Evolutionary conservation across 2,888 invertebrate genomes (phyloP), one percentile per base, ranked within the genome.

Genomic region (Cephalotes varians): DNA sequence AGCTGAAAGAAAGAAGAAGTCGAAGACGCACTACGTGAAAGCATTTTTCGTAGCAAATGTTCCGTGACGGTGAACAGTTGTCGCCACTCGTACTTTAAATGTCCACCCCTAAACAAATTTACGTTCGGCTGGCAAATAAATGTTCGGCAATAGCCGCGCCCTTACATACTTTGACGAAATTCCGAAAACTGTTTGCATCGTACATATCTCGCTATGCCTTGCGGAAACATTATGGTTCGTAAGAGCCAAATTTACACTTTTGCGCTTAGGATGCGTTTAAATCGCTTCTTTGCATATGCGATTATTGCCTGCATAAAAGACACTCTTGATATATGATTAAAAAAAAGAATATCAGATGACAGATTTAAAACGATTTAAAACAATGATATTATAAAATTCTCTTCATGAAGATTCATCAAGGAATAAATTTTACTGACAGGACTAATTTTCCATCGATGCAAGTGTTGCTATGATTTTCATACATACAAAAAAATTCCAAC

Each of bases 101-200:
- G 93, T 94, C 93, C 93, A 93, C 92, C 93, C 92, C 91, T 92
- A 92, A 93, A 93, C 92, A 92, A 94, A 93, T 94, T 92, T 93
- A 92, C 92, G 92, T 91, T 90, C 90, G 86, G 60, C 71, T 40
- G 76, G 82, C 76, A 86, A 89, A 91, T 89, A 89, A 89, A 91
- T 87, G 87, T 74, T 73, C 73, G 54, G 81, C 85, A 81, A 84
- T 86, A 74, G 83, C 80, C 84, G 81, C 77, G 54, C 85, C 76
- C 84, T 88, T 79, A 51, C 84, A 74, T 85, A 88, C 83, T 56
- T 73, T 69, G 83, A 58, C 82, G 84, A 72, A 82, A 83, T 85
- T 67, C 67, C 64, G 31, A 79, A 83, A 83, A 83, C 82, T 82
- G 72, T 60, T 80, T 65, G 51, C 86, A 80, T 81, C 86, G 83